phyloP scores from a whole-genome alignment of 2,797 vertebrate genomes.

The Esox masquinongy region DNA sequence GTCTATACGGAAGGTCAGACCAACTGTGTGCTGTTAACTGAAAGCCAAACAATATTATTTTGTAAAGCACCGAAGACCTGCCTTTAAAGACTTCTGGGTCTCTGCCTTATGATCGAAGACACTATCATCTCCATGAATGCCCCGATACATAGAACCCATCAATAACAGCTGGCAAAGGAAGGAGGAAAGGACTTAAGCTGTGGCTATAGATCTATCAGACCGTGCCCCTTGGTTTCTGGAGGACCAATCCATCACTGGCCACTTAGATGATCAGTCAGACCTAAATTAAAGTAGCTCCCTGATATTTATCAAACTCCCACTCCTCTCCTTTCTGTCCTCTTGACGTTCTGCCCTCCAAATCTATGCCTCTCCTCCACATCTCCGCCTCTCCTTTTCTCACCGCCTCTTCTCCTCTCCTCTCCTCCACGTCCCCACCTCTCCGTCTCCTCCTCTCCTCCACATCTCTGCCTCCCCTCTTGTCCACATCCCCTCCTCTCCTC shows the following conservation, averaged over 20 bases:
- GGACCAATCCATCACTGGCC: conserved; percentile 42
- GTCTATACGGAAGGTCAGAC: no score
- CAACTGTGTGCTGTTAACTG: neutral
- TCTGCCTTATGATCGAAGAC: conserved; percentile 21
- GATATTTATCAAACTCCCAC: conserved; percentile 68
- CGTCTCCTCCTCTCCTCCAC: no score
- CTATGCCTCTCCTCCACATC: neutral
- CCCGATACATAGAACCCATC: conserved; percentile 19
- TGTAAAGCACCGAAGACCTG: neutral
- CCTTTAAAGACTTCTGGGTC: neutral
- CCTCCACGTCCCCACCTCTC: no score
- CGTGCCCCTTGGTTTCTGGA: conserved; percentile 28
- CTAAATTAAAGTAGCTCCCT: conserved; percentile 50
- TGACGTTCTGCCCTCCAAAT: neutral
- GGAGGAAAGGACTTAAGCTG: conserved; percentile 10
- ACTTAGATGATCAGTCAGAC: conserved; percentile 47
- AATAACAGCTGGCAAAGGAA: conserved; percentile 11
- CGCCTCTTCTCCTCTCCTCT: no score
- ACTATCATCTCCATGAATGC: neutral
- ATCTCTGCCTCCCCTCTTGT: no score
- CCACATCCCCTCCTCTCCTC: neutral
- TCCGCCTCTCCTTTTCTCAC: no score
- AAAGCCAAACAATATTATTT: conserved; percentile 1
- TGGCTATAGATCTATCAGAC: conserved; percentile 49
- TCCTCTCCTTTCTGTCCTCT: conserved; percentile 17